Evolutionary conservation across 2,888 invertebrate genomes (phyloP).

Genomic region (Spialia ferax): DNA sequence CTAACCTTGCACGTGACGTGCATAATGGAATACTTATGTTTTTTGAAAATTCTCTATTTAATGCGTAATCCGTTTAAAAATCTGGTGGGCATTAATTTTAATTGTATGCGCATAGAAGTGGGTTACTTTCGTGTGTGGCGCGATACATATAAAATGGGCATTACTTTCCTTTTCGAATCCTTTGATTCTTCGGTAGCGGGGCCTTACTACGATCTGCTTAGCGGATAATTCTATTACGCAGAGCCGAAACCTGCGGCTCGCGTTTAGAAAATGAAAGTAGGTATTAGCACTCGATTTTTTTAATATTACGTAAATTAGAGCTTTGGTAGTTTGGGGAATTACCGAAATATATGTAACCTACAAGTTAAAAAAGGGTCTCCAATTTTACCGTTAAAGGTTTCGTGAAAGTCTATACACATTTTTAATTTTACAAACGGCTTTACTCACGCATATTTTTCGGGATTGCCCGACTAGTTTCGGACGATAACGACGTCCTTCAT

Average conservation of each 20-base stretch:
- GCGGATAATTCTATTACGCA: background rate
- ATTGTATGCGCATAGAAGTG: constrained; percentile 38
- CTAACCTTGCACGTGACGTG: constrained; percentile 27
- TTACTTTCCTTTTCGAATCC: constrained; percentile 23
- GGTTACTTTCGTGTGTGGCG: constrained; percentile 34
- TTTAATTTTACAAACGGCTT: no score
- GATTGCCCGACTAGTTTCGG: no score
- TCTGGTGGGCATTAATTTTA: constrained; percentile 26
- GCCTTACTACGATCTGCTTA: background rate
- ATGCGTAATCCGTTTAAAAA: constrained; percentile 32
- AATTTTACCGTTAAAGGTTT: no score
- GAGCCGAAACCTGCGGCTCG: background rate
- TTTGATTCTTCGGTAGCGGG: background rate
- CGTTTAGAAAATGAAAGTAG: no score
- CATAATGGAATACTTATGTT: constrained; percentile 23
- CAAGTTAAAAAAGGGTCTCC: no score
- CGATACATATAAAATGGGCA: constrained; percentile 29
- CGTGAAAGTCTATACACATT: no score
- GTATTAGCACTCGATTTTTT: no score
- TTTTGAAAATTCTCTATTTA: constrained; percentile 25
- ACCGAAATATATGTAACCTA: no score
- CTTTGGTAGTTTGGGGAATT: no score
- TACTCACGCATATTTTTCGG: no score
- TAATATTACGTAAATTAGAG: no score
- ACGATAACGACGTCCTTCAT: no score